phyloP scores from a whole-genome alignment of 2,888 invertebrate species.

The Dolichomitus sp. region DNA sequence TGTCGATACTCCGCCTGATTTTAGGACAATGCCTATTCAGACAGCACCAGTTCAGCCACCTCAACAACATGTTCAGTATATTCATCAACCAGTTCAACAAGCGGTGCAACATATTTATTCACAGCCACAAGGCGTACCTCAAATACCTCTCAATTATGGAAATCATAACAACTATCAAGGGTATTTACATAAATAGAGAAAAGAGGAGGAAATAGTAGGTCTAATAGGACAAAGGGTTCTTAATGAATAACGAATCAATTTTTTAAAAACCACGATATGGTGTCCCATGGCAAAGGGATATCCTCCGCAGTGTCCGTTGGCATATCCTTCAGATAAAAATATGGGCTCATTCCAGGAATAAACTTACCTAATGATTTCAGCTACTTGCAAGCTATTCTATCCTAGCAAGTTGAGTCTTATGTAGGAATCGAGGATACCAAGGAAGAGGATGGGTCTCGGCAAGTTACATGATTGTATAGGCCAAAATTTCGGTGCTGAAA shows the following conservation, averaged over 20 bases:
- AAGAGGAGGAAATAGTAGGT: no score
- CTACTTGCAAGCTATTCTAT: slow-evolving; percentile 20
- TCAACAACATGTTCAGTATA: slow-evolving; percentile 28
- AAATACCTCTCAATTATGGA: slow-evolving; percentile 50
- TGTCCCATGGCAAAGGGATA: slow-evolving; percentile 79
- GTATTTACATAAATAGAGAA: slow-evolving; percentile 1
- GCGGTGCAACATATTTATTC: slow-evolving; percentile 41
- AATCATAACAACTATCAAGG: slow-evolving; percentile 33
- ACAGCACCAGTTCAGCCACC: slow-evolving; percentile 39
- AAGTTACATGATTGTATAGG: slow-evolving; percentile 27
- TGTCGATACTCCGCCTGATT: slow-evolving; percentile 74
- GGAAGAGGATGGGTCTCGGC: slow-evolving; percentile 15
- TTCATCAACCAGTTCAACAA: slow-evolving; percentile 41
- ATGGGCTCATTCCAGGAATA: background rate
- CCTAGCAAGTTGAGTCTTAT: slow-evolving; percentile 51
- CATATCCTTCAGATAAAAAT: background rate
- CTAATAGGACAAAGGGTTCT: no score
- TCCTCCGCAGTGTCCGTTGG: slow-evolving; percentile 76
- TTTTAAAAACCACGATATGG: slow-evolving; percentile 73
- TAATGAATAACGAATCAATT: slow-evolving; percentile 14
- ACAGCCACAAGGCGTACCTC: slow-evolving; percentile 33
- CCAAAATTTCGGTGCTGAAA: background rate
- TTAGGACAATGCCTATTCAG: slow-evolving; percentile 72
- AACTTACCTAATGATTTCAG: slow-evolving; percentile 13
- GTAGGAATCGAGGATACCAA: slow-evolving; percentile 7